Evolutionary conservation across 1,140 invertebrate species (phyloP).

Genomic region (Lepidurus arcticus): DNA sequence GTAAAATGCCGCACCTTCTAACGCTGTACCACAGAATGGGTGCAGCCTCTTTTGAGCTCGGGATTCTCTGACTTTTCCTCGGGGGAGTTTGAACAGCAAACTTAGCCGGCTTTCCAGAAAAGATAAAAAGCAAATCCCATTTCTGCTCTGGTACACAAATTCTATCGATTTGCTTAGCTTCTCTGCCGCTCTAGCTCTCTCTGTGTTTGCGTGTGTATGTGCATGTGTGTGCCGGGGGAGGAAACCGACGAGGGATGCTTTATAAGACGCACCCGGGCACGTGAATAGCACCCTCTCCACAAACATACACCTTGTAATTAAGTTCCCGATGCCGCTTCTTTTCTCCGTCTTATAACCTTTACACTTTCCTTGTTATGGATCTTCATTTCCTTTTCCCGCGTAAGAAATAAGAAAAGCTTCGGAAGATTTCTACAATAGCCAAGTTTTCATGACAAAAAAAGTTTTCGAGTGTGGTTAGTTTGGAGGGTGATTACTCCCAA

Average conservation of each 20-base stretch:
- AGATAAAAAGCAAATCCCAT: neutral
- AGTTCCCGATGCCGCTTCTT: conserved; percentile 25
- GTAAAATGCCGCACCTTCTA: neutral
- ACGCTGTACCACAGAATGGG: neutral
- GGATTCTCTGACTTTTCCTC: neutral
- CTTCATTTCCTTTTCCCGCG: neutral
- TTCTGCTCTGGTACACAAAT: conserved; percentile 15
- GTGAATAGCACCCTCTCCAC: conserved; percentile 19
- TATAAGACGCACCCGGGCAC: conserved; percentile 6
- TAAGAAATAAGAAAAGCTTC: too few relatives aligned
- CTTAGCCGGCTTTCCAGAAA: neutral
- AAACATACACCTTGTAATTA: conserved; percentile 11
- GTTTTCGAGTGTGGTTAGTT: neutral
- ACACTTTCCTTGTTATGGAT: neutral
- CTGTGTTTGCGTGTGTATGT: neutral
- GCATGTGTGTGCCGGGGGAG: neutral
- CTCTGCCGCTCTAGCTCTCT: conserved; percentile 36
- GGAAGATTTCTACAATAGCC: neutral
- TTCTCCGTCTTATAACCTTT: neutral
- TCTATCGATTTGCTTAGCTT: conserved; percentile 37
- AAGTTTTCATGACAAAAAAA: neutral
- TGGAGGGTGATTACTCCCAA: neutral
- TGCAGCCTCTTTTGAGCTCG: neutral
- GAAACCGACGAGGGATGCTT: conserved; percentile 18
- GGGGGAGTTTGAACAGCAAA: conserved; percentile 13